Evolutionary conservation across 2,888 invertebrate species (phyloP).

Genomic region (Ischnura elegans): DNA sequence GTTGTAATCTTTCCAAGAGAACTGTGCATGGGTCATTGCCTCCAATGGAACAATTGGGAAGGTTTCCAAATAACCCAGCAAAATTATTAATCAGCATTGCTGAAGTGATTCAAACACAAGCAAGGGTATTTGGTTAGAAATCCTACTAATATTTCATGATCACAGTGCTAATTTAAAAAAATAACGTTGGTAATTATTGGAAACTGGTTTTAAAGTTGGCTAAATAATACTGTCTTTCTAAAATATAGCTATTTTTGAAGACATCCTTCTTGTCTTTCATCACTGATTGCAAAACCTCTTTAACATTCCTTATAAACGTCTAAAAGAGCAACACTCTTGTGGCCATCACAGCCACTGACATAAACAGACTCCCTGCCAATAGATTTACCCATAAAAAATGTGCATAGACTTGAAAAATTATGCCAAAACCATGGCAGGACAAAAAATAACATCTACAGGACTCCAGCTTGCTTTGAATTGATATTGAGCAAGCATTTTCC

Average conservation of each 20-base stretch:
- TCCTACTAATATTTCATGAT: conserved; percentile 34
- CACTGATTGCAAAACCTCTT: conserved; percentile 64
- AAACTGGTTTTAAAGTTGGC: conserved; percentile 52
- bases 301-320: conserved; percentile 66
- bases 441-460: conserved; percentile 63
- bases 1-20: conserved; percentile 63
- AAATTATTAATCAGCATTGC: conserved; percentile 57
- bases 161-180: conserved; percentile 63
- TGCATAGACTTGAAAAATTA: conserved; percentile 66
- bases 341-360: conserved; percentile 61
- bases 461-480: conserved; percentile 63
- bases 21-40: conserved; percentile 43
- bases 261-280: conserved; percentile 43
- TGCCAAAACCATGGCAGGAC: conserved; percentile 65
- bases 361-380: conserved; percentile 66
- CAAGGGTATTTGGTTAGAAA: conserved; percentile 40
- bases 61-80: conserved; percentile 62
- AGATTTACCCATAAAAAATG: conserved; percentile 65
- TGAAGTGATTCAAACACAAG: conserved; percentile 57
- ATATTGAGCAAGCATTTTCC: conserved; percentile 66
- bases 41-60: conserved; percentile 52
- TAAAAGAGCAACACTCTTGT: conserved; percentile 63
- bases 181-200: conserved; percentile 50
- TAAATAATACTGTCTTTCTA: conserved; percentile 62
- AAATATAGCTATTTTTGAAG: conserved; percentile 60